Evolutionary conservation across 2,113 vertebrate genomes (phyloP).

Genomic region (Ciconia boyciana): DNA sequence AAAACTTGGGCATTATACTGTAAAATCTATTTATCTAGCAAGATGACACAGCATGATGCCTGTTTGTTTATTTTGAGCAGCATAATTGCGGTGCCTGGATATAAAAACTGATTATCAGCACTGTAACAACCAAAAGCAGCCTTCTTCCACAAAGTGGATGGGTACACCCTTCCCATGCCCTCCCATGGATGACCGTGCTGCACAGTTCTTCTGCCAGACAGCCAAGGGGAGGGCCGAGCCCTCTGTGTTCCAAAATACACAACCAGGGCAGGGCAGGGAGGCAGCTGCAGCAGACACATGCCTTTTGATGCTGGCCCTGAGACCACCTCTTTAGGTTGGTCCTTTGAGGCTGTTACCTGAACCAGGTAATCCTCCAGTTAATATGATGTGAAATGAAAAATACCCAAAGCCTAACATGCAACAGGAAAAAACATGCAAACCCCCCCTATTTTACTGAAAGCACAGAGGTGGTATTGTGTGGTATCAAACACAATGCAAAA

Average conservation of each 20-base stretch:
- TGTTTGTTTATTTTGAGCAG: neutral
- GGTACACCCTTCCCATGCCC: neutral
- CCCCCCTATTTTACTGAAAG: neutral
- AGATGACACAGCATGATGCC: neutral
- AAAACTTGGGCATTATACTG: neutral
- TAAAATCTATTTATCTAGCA: neutral
- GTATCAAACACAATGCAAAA: neutral
- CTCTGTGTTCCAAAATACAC: neutral
- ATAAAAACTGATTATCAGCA: neutral
- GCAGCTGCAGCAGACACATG: neutral
- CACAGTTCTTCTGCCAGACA: neutral
- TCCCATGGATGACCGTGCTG: rapidly evolving
- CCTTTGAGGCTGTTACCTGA: neutral
- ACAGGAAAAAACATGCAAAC: neutral
- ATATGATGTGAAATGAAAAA: neutral
- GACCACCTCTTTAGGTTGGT: neutral
- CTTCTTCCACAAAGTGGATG: neutral
- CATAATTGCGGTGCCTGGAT: neutral
- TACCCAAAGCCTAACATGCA: neutral
- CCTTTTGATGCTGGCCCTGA: neutral
- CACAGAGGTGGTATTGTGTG: neutral
- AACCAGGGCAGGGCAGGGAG: neutral
- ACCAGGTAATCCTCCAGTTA: neutral
- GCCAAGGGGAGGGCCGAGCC: neutral
- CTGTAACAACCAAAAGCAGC: neutral